Base-by-base conservation (phyloP, 1,140 invertebrate species). In the Heliconius nattereri region DNA sequence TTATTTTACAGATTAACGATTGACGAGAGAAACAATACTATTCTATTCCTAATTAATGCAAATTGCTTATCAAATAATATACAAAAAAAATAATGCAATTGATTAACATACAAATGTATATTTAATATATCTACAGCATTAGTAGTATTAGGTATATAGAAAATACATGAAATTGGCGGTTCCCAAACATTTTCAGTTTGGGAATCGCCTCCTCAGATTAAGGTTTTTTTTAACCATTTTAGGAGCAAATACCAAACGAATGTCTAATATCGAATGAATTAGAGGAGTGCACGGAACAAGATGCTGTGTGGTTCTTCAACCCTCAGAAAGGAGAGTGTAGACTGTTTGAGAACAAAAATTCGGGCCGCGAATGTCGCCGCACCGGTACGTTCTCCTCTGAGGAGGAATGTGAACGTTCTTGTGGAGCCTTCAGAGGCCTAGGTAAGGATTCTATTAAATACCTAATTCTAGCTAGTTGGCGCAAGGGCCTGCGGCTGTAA, bases 341-440 rank as follows among this genome's bases (percentile, higher is more conserved):
- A 66, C 85, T 92, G n/a, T 98, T 97, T 86, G 90, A 95, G 78
- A 95, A 96, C 84, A 97, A 97, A 85, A 95, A 95, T n/a, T 97
- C 96, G 80, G 96, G 96, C 5, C 96, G 96, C 8, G 96, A 96
- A 84, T 96, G 96, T 80, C 96, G 97, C 35, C 97, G 97, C 90
- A 97, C 97, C n/a, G 98, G 98, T 92, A 95, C 96, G 78, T 98
- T 97, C 93, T 89, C 95, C 80, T 89, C 96, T 1, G 96, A 97
- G 86, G 98, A 98, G 89, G 96, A 97, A 76, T 98, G 98, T 88
- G 96, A 98, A 87, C 94, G 97, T 81, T 95, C 96, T 45, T 98
- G 98, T 85, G 97, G 98, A 75, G 89, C 90, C 66, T 97, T 97
- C 94, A 95, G 95, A 84, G 96, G 95, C 82, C 95, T 97, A 90